Conservation (phyloP, 2,888 invertebrate species). For the Pherbina coryleti region DNA sequence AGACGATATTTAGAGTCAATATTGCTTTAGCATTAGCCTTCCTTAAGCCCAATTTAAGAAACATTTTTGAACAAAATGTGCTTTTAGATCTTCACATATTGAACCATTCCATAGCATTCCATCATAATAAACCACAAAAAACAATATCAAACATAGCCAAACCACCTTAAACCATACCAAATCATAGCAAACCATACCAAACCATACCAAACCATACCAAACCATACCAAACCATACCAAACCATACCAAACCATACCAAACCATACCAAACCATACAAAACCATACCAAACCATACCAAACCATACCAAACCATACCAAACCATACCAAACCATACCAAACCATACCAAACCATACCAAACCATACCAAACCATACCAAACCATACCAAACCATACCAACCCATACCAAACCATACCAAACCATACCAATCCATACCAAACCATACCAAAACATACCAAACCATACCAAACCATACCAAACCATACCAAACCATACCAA, state of each 20-base stretch:
- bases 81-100: no score
- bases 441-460: background rate
- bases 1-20: no score
- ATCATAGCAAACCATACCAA: background rate
- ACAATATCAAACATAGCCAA: no score
- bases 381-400: background rate
- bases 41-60: no score
- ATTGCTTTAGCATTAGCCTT: no score
- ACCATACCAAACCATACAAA: background rate
- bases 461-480: background rate
- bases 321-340: background rate
- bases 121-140: no score
- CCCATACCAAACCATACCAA: background rate
- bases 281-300: background rate
- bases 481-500: background rate
- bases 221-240: background rate
- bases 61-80: no score
- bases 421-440: background rate
- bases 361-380: background rate
- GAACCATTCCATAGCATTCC: no score
- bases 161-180: no score
- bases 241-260: background rate
- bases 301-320: background rate
- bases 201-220: background rate
- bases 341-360: background rate